A percentile compares a stretch with the other conserved stretches of the same genome.
These are phyloP conservation scores for Ophiothrix spiculata DNA, from an alignment of 35 echinoderm and acorn worm genomes.

Conservation along the genomic window DNA sequence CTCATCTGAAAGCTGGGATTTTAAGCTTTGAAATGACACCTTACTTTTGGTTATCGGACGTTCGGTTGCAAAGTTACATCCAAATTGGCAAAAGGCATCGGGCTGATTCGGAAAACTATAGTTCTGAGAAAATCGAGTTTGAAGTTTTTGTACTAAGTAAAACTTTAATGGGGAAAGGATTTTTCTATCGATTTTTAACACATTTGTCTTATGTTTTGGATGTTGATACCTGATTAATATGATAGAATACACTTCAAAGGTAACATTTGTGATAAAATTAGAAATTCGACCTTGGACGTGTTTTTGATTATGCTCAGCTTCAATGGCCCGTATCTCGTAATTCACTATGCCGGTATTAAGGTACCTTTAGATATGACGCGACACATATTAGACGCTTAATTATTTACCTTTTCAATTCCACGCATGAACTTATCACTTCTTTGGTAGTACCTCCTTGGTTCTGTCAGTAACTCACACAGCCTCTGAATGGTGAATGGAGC, in stretches of 20 bases:
- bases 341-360: background rate
- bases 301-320: background rate
- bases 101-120: no score
- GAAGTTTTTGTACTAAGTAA: no score
- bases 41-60: no score
- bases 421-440: constrained; percentile 97
- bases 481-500: constrained; percentile 97
- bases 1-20: no score
- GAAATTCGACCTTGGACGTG: background rate
- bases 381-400: background rate
- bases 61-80: no score
- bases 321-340: no score
- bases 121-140: no score
- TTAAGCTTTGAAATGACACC: no score
- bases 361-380: background rate
- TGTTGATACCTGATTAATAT: background rate
- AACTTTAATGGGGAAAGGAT: no score
- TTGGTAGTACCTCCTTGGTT: constrained; percentile 87
- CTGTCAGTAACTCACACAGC: constrained; percentile 87
- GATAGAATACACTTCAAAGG: background rate
- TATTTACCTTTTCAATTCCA: constrained; percentile 90
- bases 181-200: no score
- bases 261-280: background rate
- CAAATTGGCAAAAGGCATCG: no score
- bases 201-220: no score